Evolutionary conservation across 92 coral and sea anemone genomes (phyloP), one percentile per base, ranked within the genome.

Genomic region (Actinernus sp.): DNA sequence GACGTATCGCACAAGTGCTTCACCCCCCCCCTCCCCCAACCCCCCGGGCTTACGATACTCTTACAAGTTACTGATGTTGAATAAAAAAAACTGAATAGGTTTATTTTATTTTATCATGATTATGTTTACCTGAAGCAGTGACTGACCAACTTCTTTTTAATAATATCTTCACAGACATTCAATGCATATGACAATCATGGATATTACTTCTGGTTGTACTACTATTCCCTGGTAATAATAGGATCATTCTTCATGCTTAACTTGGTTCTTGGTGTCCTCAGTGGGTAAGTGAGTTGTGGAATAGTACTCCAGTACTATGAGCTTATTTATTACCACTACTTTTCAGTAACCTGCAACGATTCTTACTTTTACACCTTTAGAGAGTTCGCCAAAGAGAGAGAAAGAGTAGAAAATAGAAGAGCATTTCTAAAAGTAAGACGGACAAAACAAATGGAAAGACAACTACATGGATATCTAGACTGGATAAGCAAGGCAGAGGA

Each of bases 401-500:
- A 95, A 78, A 77, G 99, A 76, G 99, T 95, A 37, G 99, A 95
- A 65, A 95, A 95, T 68, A 76, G 99, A 13, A 88, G 93, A 65
- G 99, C 93, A 25, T 95, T 95, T 63, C 83, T 95, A 21, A 95
- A 95, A 91, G 96, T 91, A n/a, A 77, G 99, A 52, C 87, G 99
- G 73, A 87, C 97, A 24, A 93, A 95, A 45, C 96, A 95, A 71
- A 93, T 95, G 57, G 97, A 95, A 70, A 79, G 99, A 41, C 97
- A 91, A 59, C 73, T 95, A 23, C 88, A 92, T 43, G 99, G 99
- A 3, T 95, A 95, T 58, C 67, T 95, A 46, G 99, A 95, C 36
- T 95, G 99, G 99, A 82, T 95, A 12, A 95, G 99, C 52, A 91
- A 87, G 77, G 99, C 81, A 80, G 98, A 94, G 89, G 98, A 94